These are phyloP conservation scores for Cladopsammia gracilis DNA, from an alignment of 64 coral and sea anemone genomes.

Conservation along the genomic window DNA sequence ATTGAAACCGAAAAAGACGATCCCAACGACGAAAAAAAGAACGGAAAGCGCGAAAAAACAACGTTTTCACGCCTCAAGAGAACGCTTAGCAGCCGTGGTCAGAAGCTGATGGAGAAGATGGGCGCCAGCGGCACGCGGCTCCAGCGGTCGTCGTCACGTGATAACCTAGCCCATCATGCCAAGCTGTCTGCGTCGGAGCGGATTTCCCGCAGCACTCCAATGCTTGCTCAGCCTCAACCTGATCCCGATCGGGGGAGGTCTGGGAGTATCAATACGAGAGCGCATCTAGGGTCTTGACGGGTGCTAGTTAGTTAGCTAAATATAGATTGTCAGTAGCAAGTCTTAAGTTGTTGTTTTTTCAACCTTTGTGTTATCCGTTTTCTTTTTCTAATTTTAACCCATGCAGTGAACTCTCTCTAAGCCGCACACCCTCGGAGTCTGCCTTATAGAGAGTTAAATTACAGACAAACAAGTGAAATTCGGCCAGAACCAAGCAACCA, in stretches of 20 bases:
- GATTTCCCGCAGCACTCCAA: conserved; percentile 97
- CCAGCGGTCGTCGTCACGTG: conserved; percentile 98
- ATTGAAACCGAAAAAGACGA: conserved; percentile 69
- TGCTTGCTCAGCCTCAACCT: conserved; percentile 84
- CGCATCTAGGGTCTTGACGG: conserved; percentile 6
- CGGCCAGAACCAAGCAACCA: too few relatives aligned
- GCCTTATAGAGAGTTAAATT: too few relatives aligned
- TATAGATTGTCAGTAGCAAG: background rate
- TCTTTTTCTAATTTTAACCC: too few relatives aligned
- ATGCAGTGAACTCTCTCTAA: too few relatives aligned
- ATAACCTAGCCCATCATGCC: conserved; percentile 94
- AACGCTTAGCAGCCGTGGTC: conserved; percentile 93
- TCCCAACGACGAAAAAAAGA: conserved; percentile 90
- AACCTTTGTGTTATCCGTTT: too few relatives aligned
- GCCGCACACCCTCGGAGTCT: too few relatives aligned
- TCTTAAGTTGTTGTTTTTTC: too few relatives aligned
- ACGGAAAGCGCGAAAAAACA: conserved; percentile 97
- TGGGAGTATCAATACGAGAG: conserved; percentile 55
- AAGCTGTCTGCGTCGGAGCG: conserved; percentile 93
- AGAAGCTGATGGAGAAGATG: conserved; percentile 99
- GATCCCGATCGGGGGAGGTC: conserved; percentile 65
- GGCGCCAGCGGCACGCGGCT: conserved; percentile 90
- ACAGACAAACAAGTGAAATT: too few relatives aligned
- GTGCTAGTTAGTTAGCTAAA: background rate
- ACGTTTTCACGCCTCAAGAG: conserved; percentile 92